Evolutionary conservation across 1,140 invertebrate species (phyloP), one percentile per base, ranked within the genome.

Genomic region (Cotesia chilonis): DNA sequence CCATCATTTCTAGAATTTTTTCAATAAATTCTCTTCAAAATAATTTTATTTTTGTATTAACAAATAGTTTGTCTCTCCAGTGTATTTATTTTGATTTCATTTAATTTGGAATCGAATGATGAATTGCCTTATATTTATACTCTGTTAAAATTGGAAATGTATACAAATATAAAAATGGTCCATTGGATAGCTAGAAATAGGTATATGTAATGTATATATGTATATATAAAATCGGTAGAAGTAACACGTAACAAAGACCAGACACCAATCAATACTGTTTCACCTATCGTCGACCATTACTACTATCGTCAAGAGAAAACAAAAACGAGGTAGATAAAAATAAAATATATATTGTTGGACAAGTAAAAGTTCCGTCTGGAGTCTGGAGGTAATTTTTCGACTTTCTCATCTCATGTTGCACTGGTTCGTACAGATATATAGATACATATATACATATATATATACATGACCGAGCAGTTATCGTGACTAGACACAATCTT

Each of bases 211-310:
- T 61, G 20, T 70, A 61, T 60, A 47, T 10, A 7, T 47, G 55
- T 69, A 35, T 70, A 55, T 61, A 55, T 61, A 37, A 71, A 65
- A 70, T 51, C 20, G 41, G 47, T 35, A 71, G 60, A 71, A 71
- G 54, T 71, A 71, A 71, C 51, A 47, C 64, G 37, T 71, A 71
- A 71, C 69, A 64, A 71, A 35, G 61, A 37, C 47, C 61, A 71
- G 69, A 65, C 69, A 65, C 60, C 69, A 71, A 71, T 71, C 69
- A 71, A 71, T 71, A 71, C 61, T 35, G 61, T 71, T 37, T 59
- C 51, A 65, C 60, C 55, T 71, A 71, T 71, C 51, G 35, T 55
- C 69, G 36, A 71, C 60, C 51, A 65, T 71, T 54, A 71, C 61
- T 59, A 47, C 41, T 47, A 47, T 47, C 59, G 60, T 55, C 54